Percentiles rank a stretch among this genome's conserved stretches.
phyloP scores from a whole-genome alignment of 1,140 invertebrate species.

The Drosophila micromelanica region DNA sequence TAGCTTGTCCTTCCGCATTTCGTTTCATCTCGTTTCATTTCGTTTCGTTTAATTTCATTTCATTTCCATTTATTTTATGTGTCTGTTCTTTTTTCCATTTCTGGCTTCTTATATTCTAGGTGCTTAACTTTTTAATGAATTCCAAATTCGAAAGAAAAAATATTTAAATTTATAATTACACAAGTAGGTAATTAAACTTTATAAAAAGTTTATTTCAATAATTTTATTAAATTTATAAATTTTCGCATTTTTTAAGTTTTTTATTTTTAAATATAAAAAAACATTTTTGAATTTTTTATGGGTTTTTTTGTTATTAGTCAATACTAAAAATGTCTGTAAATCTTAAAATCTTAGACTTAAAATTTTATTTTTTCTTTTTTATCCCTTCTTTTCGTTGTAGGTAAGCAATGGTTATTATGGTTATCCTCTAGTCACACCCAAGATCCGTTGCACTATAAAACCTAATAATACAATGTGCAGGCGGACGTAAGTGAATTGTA shows the following conservation, averaged over 20 bases:
- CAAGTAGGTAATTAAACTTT: too few species aligned
- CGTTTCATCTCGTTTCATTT: conserved; percentile 12
- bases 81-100: conserved; percentile 13
- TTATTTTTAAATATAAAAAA: too few species aligned
- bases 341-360: too few species aligned
- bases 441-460: conserved; percentile 16
- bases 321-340: too few species aligned
- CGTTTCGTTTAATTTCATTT: conserved; percentile 16
- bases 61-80: conserved; percentile 18
- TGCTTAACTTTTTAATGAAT: conserved; percentile 75
- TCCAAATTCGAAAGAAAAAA: conserved; percentile 42
- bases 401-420: conserved; percentile 52
- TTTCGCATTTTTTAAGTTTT: too few species aligned
- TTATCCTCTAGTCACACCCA: conserved; percentile 8
- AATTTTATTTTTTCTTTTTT: not conserved
- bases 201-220: too few species aligned
- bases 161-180: too few species aligned
- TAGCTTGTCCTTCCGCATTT: conserved; percentile 27
- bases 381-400: conserved; percentile 51
- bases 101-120: conserved; percentile 5
- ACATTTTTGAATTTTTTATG: too few species aligned
- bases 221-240: too few species aligned
- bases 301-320: too few species aligned
- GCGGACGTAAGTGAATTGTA: conserved; percentile 6
- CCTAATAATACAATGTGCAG: conserved; percentile 21